A percentile compares a stretch with the other conserved stretches of the same genome.
Evolutionary conservation across 1,140 invertebrate species (phyloP).

Genomic region (Lordiphosa stackelbergi): DNA sequence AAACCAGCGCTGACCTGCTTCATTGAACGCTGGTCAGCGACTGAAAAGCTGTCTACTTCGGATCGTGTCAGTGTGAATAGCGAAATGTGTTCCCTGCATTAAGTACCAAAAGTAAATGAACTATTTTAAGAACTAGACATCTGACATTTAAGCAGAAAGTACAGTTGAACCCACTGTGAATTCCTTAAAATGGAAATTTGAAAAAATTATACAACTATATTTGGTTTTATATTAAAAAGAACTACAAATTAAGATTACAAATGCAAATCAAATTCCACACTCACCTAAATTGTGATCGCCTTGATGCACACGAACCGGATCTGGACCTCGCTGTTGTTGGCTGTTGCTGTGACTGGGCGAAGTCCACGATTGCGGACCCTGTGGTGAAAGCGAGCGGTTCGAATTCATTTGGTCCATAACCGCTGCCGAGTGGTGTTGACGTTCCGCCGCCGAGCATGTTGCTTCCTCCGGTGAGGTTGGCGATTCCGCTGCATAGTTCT

Average conservation of each 20-base stretch:
- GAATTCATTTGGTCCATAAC: slow-evolving; percentile 76
- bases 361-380: slow-evolving; percentile 81
- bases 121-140: neutral
- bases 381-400: slow-evolving; percentile 79
- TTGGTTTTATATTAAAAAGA: slow-evolving; percentile 3
- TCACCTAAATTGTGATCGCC: slow-evolving; percentile 77
- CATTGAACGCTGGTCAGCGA: too few species aligned
- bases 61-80: too few species aligned
- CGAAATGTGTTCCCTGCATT: too few species aligned
- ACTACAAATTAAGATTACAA: slow-evolving; percentile 1
- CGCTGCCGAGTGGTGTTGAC: slow-evolving; percentile 76
- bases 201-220: neutral
- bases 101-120: too few species aligned
- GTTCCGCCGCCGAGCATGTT: slow-evolving; percentile 70
- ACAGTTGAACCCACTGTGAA: neutral
- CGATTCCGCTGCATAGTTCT: slow-evolving; percentile 80
- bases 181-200: neutral
- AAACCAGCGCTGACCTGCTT: too few species aligned
- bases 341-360: slow-evolving; percentile 75
- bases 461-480: slow-evolving; percentile 76
- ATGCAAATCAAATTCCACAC: slow-evolving; percentile 8
- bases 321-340: slow-evolving; percentile 68
- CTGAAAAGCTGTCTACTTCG: too few species aligned
- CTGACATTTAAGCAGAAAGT: neutral
- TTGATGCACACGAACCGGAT: slow-evolving; percentile 79